Evolutionary conservation across 2,797 vertebrate species (phyloP), one percentile per base, ranked within the genome.

Genomic region (Neosilurus hyrtlii): DNA sequence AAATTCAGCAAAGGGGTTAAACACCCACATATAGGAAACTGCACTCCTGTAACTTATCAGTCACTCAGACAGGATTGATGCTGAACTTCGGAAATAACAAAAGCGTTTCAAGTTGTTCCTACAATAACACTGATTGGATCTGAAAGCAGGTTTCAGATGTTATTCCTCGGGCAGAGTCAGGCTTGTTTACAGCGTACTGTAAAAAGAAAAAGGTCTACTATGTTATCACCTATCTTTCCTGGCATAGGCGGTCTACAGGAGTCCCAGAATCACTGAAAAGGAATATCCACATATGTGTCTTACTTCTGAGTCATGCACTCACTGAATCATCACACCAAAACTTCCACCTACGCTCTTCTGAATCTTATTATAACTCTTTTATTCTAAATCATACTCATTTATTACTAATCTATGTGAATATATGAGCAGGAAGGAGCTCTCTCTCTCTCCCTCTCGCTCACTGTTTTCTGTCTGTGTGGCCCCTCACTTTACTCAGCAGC

Each of bases 221-320:
- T 80, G n/a, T 68, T 80, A 76, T 70, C 66, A 68, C 18, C 4
- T 76, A 52, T 82, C 54, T 83, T 72, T 85, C 72, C 74, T 83
- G 43, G 81, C 62, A 59, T 43, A 0, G 74, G 10, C 5, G 15
- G 59, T 15, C 63, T 65, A 12, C 68, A 18, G 9, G 56, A 30
- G 3, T 24, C 83, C 57, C 24, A 73, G 62, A 35, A 61, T 51
- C 67, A 57, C 37, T 51, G 26, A 57, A 37, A 52, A 74, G 75
- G 65, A n/a, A 15, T 79, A 78, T 73, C 14, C 61, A 68, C 68
- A 37, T 72, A 68, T 49, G 57, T 30, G 52, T 84, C 77, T 80
- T 71, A 57, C 59, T n/a, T 49, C 59, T 84, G 77, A 84, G 70
- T 84, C 77, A 84, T 54, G 5, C 59, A 18, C 22, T 35, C 24